These are phyloP conservation scores for Psittacara wagleri DNA, from an alignment of 2,113 vertebrate species.

Conservation along the genomic window DNA sequence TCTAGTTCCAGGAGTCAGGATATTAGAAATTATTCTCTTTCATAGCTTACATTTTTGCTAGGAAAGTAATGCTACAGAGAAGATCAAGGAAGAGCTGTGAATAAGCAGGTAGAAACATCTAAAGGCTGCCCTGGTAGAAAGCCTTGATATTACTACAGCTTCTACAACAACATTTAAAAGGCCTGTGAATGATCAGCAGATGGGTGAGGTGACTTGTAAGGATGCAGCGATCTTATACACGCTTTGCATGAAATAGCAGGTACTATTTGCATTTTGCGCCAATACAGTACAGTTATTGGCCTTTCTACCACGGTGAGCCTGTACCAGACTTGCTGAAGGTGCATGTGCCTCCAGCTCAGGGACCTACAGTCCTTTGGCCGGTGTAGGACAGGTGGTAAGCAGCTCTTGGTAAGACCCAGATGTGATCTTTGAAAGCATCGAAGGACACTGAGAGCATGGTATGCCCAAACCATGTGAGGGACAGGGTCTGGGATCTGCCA, in stretches of 20 bases:
- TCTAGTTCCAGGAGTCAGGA: not conserved
- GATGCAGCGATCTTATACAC: not conserved
- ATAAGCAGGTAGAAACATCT: not conserved
- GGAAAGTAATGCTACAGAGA: not conserved
- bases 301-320: not conserved
- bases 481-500: not conserved
- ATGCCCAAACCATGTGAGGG: rapidly evolving
- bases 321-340: not conserved
- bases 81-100: not conserved
- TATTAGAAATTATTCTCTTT: not conserved
- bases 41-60: not conserved
- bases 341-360: not conserved
- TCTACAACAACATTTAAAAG: not conserved
- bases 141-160: not conserved
- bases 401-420: not conserved
- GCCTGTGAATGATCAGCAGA: not conserved
- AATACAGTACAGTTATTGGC: not conserved
- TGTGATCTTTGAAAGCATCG: not conserved
- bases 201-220: not conserved
- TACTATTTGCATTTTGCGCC: not conserved
- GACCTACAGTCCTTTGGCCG: not conserved
- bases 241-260: not conserved
- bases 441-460: rapidly evolving
- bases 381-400: rapidly evolving
- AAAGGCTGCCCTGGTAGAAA: not conserved